Percentiles rank a stretch among this genome's conserved stretches.
These are phyloP conservation scores for Sylvietta virens DNA, from an alignment of 2,113 vertebrate species.

Conservation along the genomic window DNA sequence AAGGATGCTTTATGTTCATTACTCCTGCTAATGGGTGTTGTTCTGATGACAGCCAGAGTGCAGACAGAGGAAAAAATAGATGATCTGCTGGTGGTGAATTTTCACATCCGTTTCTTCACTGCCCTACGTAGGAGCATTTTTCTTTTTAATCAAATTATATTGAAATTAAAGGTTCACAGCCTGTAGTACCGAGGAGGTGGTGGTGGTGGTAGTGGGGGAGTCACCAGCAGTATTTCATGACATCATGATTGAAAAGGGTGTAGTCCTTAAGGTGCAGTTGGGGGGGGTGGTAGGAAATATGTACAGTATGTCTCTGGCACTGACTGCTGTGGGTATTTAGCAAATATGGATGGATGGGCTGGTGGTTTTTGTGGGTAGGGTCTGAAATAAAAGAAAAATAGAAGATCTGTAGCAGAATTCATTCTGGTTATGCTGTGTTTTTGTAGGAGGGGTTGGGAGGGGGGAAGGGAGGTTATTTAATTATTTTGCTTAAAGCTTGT, in stretches of 20 bases:
- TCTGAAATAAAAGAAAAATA: conserved; percentile 44
- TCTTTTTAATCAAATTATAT: conserved; percentile 51
- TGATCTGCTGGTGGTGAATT: conserved; percentile 38
- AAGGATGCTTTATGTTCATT: conserved; percentile 54
- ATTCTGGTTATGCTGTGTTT: conserved; percentile 31
- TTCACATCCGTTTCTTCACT: conserved; percentile 39
- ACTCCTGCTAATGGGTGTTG: conserved; percentile 59
- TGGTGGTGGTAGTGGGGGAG: conserved; percentile 49
- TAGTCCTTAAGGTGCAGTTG: conserved; percentile 71
- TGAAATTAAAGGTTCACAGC: conserved; percentile 51
- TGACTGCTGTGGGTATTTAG: conserved; percentile 34
- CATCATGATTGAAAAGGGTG: conserved; percentile 76
- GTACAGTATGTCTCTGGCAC: conserved; percentile 30
- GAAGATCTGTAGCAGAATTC: conserved; percentile 1
- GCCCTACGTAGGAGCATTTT: conserved; percentile 51
- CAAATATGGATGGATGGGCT: conserved; percentile 49
- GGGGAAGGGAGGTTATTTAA: conserved; percentile 49
- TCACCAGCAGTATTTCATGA: conserved; percentile 70
- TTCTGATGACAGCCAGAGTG: conserved; percentile 54
- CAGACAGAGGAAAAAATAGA: conserved; percentile 25
- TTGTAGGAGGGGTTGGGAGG: conserved; percentile 17
- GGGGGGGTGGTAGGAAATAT: background rate
- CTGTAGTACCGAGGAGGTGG: conserved; percentile 16
- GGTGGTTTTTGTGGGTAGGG: conserved; percentile 4
- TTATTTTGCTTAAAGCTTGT: conserved; percentile 55